phyloP scores from a whole-genome alignment of 2,888 invertebrate genomes.

The Conchocele bisecta region DNA sequence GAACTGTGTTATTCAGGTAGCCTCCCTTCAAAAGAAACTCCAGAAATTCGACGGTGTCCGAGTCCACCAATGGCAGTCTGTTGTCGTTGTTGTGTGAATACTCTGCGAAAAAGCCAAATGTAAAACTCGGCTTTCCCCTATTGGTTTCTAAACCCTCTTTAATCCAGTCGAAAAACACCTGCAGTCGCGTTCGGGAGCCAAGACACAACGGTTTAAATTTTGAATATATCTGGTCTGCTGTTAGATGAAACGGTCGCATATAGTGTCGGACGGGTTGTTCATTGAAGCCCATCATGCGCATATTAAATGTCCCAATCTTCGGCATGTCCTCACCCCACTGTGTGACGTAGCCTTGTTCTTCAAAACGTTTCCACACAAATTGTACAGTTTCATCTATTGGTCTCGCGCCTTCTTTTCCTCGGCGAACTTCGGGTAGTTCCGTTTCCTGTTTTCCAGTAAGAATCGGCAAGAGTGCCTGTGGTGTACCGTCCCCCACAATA shows the following conservation, averaged over 20 bases:
- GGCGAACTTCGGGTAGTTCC: constrained; percentile 92
- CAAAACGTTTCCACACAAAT: constrained; percentile 92
- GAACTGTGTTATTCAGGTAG: constrained; percentile 89
- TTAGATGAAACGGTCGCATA: constrained; percentile 89
- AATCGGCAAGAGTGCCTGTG: constrained; percentile 90
- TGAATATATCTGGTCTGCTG: constrained; percentile 82
- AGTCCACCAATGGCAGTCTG: constrained; percentile 90
- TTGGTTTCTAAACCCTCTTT: constrained; percentile 86
- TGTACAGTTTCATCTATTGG: constrained; percentile 88
- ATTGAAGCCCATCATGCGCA: constrained; percentile 93
- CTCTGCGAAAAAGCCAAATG: constrained; percentile 94
- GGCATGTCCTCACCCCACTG: constrained; percentile 95
- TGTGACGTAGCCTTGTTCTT: constrained; percentile 85
- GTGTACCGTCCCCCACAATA: constrained; percentile 83
- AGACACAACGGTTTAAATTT: constrained; percentile 87
- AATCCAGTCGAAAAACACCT: constrained; percentile 81
- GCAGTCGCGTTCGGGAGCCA: constrained; percentile 89
- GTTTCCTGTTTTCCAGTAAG: constrained; percentile 90
- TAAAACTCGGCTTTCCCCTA: constrained; percentile 89
- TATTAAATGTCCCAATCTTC: constrained; percentile 93
- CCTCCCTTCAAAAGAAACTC: constrained; percentile 85
- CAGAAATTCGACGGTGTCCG: constrained; percentile 86
- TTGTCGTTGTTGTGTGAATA: constrained; percentile 94
- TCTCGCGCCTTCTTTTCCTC: constrained; percentile 86
- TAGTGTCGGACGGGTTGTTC: constrained; percentile 94